These are phyloP conservation scores for Drosophila auraria DNA, from an alignment of 1,140 invertebrate genomes.

Conservation along the genomic window DNA sequence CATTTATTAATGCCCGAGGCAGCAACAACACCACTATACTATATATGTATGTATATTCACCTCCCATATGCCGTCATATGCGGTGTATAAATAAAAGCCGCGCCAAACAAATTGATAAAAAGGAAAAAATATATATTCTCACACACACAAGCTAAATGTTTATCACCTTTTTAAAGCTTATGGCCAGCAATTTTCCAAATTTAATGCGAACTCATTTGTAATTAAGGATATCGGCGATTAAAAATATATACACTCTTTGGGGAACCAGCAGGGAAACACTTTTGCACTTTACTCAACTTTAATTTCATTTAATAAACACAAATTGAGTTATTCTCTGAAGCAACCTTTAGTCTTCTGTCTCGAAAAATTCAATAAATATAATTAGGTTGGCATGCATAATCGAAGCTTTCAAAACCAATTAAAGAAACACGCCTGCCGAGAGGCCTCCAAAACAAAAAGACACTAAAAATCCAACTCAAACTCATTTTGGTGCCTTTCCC, in stretches of 20 bases:
- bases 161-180: conserved; percentile 65
- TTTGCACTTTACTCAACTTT: background rate
- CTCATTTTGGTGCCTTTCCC: conserved; percentile 41
- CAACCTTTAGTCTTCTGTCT: background rate
- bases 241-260: background rate
- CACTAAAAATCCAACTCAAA: conserved; percentile 7
- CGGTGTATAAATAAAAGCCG: conserved; percentile 51
- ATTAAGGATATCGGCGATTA: conserved; percentile 17
- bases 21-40: conserved; percentile 15
- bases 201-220: conserved; percentile 60
- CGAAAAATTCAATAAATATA: conserved; percentile 38
- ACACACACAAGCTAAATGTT: conserved; percentile 33
- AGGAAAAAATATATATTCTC: conserved; percentile 11
- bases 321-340: background rate
- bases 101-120: conserved; percentile 61
- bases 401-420: conserved; percentile 74
- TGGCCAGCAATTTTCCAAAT: conserved; percentile 50
- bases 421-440: conserved; percentile 50
- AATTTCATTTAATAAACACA: background rate
- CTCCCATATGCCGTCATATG: conserved; percentile 25
- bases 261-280: background rate
- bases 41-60: conserved; percentile 4
- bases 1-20: conserved; percentile 67
- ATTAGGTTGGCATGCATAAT: conserved; percentile 46
- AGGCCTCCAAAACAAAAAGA: conserved; percentile 53